Evolutionary conservation across 2,888 invertebrate species (phyloP), one percentile per base, ranked within the genome.

Genomic region (Metalampra italica): DNA sequence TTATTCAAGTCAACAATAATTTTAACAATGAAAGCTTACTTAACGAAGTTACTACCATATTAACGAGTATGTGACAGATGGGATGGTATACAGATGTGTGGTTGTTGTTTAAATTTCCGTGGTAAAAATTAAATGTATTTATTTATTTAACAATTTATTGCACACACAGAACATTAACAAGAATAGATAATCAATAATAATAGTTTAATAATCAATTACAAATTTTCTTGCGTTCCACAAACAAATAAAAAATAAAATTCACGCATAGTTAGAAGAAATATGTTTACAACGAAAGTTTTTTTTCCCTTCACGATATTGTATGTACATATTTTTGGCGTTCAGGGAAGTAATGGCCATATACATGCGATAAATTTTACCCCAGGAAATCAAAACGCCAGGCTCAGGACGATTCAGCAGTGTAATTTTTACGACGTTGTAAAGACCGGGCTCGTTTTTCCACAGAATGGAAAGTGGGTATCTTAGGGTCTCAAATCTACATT

Each of bases 401-500:
- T 39, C 29, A 29, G 40, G 30, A 34, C 36, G 70, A 71, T 75
- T 75, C 73, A 67, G 67, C 72, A 66, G 66, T 70, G 69, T 75
- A 68, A 72, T 76, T 78, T 77, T 81, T 81, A 82, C 73, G 57
- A 58, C 62, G 72, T 60, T 67, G 71, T 81, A 82, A 80, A 73
- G 67, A 68, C 59, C 58, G 56, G 56, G 65, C 66, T 69, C 68
- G 68, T 67, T 77, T 71, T 69, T 60, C 44, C 62, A 56, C 62
- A 57, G 62, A 61, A 57, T 55, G 50, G 49, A 52, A 47, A 45
- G 52, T 46, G 45, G 47, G 47, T 51, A 48, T 52, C 44, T 53
- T 50, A 14, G 15, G 9, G 15, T 40, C 43, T 43, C 34, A 43
- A 34, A 43, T 36, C 43, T 43, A 34, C 32, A 32, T 43, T 30